Percentiles rank a stretch among this genome's conserved stretches.
These are phyloP conservation scores for Myotis lucifugus DNA, from an alignment of 2,113 vertebrate genomes.

Conservation along the genomic window DNA sequence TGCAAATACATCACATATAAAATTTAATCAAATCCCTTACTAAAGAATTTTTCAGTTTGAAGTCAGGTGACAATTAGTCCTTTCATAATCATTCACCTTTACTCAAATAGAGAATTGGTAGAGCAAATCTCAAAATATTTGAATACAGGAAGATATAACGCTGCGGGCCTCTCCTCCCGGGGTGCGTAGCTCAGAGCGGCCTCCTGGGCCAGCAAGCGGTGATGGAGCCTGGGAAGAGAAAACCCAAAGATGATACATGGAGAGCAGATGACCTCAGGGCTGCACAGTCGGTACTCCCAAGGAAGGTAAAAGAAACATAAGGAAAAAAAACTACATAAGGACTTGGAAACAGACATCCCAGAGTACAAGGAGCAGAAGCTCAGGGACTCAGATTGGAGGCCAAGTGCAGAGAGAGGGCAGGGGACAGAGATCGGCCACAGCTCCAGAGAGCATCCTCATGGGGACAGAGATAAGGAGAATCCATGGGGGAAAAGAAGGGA, in stretches of 20 bases:
- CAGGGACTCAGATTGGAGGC: constrained; percentile 71
- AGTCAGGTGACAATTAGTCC: not conserved
- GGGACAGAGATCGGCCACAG: constrained; percentile 68
- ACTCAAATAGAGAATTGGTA: not conserved
- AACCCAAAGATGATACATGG: too few species aligned
- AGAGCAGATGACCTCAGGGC: constrained; percentile 21
- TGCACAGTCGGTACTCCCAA: constrained; percentile 66
- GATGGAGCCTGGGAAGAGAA: too few species aligned
- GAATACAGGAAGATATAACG: not conserved
- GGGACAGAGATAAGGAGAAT: constrained; percentile 68
- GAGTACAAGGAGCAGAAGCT: constrained; percentile 31
- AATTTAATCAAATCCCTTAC: constrained; percentile 32
- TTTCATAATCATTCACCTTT: constrained; percentile 29
- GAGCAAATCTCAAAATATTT: constrained; percentile 20
- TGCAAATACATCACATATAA: not conserved
- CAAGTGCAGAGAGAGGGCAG: constrained; percentile 77
- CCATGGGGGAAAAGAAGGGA: constrained; percentile 11
- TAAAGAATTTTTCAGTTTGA: not conserved
- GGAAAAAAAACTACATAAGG: constrained; percentile 78
- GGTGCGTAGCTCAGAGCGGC: too few species aligned
- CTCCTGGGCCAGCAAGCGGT: too few species aligned
- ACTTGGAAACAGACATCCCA: constrained; percentile 58
- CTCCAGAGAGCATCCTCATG: constrained; percentile 63
- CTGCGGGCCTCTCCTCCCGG: too few species aligned
- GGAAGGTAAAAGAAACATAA: constrained; percentile 79